Evolutionary conservation across 23 tunicate species (phyloP), one percentile per base, ranked within the genome.

Genomic region (Styela clava): DNA sequence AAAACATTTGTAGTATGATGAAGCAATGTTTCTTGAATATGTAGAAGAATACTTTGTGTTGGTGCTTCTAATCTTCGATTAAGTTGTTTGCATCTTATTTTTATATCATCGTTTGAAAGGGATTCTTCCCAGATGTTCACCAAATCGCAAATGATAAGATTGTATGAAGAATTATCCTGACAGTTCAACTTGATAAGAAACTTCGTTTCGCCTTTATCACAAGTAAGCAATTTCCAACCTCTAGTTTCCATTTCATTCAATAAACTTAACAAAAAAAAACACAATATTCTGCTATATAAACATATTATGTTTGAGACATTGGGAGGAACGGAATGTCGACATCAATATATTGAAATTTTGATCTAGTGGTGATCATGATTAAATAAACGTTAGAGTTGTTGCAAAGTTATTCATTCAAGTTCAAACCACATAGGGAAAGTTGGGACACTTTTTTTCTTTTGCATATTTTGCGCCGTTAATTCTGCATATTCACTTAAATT

Each of bases 21-120:
- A 0, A 21, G 27, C 1, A 76, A 25, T 24, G 31, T 76, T 26
- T 51, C 24, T 24, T 44, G 24, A 20, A 76, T 44, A 52, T 76
- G 81, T 12, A 33, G n/a, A 5, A 76, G 21, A n/a, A 76, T 76
- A 56, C 81, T 76, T 27, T 36, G 30, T 0, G 37, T 28, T 0
- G 81, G 64, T 0, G 64, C 81, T 52, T 76, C 81, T 76, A 76
- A 76, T 1, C 81, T 51, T 7, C 62, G 64, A 44, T 76, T 76
- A 0, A 44, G 37, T 20, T 44, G 28, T 52, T 76, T 76, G 64
- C 81, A 76, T 44, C 65, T 23, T 23, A 21, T 44, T 24, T 76
- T 27, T 52, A 44, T 52, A 22, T 76, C 81, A 33, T 36, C 26
- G n/a, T 27, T 64, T 21, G 64, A 24, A 16, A 52, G 21, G 28